Conservation (phyloP, 2,888 invertebrate genomes). For the Pandemis corylana region DNA sequence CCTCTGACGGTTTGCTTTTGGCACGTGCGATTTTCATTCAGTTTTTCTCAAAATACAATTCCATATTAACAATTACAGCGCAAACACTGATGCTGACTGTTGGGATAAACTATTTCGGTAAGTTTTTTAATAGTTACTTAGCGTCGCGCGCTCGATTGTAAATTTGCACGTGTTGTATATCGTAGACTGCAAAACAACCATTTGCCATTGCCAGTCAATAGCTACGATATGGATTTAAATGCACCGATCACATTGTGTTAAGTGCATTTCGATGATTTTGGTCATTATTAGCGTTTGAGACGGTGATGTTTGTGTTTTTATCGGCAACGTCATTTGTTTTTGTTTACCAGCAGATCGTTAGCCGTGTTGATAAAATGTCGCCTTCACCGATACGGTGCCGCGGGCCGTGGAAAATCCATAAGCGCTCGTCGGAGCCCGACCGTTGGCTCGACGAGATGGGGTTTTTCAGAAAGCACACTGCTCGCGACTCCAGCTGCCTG, state of each 20-base stretch:
- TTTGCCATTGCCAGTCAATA: constrained; percentile 75
- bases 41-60: constrained; percentile 62
- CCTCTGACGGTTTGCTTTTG: constrained; percentile 80
- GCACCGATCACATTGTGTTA: constrained; percentile 22
- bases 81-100: constrained; percentile 77
- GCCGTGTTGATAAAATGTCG: constrained; percentile 72
- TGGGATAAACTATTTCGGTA: constrained; percentile 71
- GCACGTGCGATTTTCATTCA: constrained; percentile 81
- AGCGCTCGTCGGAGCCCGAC: constrained; percentile 85
- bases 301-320: constrained; percentile 39
- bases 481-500: constrained; percentile 94
- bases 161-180: constrained; percentile 78
- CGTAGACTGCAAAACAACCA: constrained; percentile 81
- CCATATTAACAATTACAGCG: constrained; percentile 59
- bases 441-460: constrained; percentile 92
- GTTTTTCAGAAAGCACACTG: constrained; percentile 94
- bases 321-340: constrained; percentile 78
- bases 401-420: constrained; percentile 79
- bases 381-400: constrained; percentile 79
- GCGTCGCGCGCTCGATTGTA: constrained; percentile 55
- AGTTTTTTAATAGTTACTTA: constrained; percentile 62
- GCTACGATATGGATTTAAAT: constrained; percentile 78
- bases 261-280: constrained; percentile 14
- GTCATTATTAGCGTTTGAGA: constrained; percentile 23
- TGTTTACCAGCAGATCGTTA: constrained; percentile 82